Conservation (phyloP, 2,888 invertebrate species). For the Ormyrus labotus region DNA sequence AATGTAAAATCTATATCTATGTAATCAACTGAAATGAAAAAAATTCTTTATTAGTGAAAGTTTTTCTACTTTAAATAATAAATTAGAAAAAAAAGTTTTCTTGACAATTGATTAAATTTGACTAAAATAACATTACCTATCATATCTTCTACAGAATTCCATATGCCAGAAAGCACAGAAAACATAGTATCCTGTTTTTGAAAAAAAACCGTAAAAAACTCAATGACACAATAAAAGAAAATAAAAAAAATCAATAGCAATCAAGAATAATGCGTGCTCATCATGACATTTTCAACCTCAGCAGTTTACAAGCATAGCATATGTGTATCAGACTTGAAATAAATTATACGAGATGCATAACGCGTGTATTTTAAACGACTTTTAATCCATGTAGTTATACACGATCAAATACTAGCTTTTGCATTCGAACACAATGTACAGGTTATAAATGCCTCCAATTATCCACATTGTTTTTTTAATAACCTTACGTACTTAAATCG, state of each 20-base stretch:
- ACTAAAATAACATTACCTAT: constrained; percentile 64
- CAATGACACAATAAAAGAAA: constrained; percentile 30
- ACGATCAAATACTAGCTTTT: background rate
- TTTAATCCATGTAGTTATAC: constrained; percentile 20
- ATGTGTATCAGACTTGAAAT: constrained; percentile 33
- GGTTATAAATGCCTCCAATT: constrained; percentile 19
- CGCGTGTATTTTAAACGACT: constrained; percentile 20
- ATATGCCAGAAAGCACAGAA: constrained; percentile 61
- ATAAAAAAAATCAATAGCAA: constrained; percentile 17
- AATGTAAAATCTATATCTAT: constrained; percentile 89
- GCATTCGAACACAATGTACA: background rate
- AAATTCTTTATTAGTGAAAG: too few relatives aligned
- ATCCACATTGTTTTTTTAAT: constrained; percentile 8
- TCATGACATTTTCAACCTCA: constrained; percentile 28
- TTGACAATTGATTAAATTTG: constrained; percentile 59
- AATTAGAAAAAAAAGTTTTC: too few relatives aligned
- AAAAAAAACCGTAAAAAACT: constrained; percentile 16
- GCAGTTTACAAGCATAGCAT: constrained; percentile 15
- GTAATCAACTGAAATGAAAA: constrained; percentile 81
- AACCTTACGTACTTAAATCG: constrained; percentile 8
- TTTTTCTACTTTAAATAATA: too few relatives aligned
- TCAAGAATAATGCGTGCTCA: constrained; percentile 4
- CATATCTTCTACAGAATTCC: constrained; percentile 63
- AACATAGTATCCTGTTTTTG: constrained; percentile 62
- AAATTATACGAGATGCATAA: constrained; percentile 28